Evolutionary conservation across 30 jellyfish, hydroid and myxozoan genomes (phyloP).

Genomic region (Pelagia noctiluca): DNA sequence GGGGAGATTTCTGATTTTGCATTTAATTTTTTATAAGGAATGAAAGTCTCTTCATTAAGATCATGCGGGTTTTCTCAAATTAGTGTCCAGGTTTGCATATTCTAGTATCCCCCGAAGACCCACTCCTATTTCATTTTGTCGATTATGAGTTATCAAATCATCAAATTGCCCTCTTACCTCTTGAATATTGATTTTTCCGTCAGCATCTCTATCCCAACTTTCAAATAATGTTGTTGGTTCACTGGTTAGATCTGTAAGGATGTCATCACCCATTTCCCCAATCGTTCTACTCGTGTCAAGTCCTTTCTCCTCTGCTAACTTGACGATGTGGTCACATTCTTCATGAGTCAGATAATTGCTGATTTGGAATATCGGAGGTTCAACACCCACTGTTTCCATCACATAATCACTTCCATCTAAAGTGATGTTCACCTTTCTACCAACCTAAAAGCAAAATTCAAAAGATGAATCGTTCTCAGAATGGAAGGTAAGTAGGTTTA

Average conservation of each 20-base stretch:
- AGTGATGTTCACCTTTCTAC: background rate
- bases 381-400: slow-evolving; percentile 24
- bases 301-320: slow-evolving; percentile 46
- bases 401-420: slow-evolving; percentile 32
- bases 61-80: background rate
- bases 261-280: slow-evolving; percentile 15
- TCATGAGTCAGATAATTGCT: slow-evolving; percentile 25
- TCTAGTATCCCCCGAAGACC: too few species aligned
- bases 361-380: slow-evolving; percentile 73
- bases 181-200: slow-evolving; percentile 18
- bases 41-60: background rate
- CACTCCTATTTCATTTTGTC: too few species aligned
- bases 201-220: slow-evolving; percentile 47
- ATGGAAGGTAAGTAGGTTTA: too few species aligned
- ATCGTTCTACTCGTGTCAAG: slow-evolving; percentile 45
- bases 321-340: slow-evolving; percentile 68
- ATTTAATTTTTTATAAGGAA: background rate
- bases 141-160: background rate
- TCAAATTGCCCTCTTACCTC: slow-evolving; percentile 30
- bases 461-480: too few species aligned
- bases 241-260: background rate
- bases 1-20: background rate
- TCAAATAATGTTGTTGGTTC: background rate
- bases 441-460: too few species aligned
- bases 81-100: too few species aligned